Conservation (phyloP, 2,113 vertebrate genomes). For the Chloropsis hardwickii region DNA sequence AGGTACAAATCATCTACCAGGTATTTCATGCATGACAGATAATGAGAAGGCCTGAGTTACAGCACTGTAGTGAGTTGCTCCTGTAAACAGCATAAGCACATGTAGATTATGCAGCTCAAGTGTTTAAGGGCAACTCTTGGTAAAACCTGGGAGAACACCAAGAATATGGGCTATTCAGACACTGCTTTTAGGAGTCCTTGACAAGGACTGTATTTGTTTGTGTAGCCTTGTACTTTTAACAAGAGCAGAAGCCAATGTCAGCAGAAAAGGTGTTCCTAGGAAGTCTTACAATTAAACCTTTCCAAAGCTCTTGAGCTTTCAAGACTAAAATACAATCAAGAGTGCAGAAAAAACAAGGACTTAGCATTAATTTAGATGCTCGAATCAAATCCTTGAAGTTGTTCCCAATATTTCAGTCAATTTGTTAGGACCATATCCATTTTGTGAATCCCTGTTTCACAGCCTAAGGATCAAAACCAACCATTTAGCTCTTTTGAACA, state of each 20-base stretch:
- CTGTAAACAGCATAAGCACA: neutral
- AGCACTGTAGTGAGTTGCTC: neutral
- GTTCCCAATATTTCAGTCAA: conserved; percentile 9
- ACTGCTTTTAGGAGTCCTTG: neutral
- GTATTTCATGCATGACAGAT: neutral
- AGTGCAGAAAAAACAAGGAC: neutral
- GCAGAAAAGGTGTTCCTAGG: neutral
- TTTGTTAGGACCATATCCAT: neutral
- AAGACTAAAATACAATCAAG: neutral
- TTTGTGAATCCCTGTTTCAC: conserved; percentile 66
- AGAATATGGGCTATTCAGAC: neutral
- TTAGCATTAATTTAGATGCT: conserved; percentile 2
- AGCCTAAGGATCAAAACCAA: conserved; percentile 81
- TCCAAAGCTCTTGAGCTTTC: neutral
- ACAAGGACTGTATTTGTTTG: neutral
- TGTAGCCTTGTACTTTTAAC: neutral
- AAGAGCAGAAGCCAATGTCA: neutral
- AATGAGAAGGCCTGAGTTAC: neutral
- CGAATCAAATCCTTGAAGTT: conserved; percentile 6
- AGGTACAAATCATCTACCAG: neutral
- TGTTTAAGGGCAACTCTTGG: neutral
- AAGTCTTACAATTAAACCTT: neutral
- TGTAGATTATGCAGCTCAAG: neutral
- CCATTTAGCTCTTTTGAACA: conserved; percentile 72
- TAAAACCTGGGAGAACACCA: neutral